These are phyloP conservation scores for Pelochelys cantorii DNA, from an alignment of 2,797 vertebrate species.

Conservation along the genomic window DNA sequence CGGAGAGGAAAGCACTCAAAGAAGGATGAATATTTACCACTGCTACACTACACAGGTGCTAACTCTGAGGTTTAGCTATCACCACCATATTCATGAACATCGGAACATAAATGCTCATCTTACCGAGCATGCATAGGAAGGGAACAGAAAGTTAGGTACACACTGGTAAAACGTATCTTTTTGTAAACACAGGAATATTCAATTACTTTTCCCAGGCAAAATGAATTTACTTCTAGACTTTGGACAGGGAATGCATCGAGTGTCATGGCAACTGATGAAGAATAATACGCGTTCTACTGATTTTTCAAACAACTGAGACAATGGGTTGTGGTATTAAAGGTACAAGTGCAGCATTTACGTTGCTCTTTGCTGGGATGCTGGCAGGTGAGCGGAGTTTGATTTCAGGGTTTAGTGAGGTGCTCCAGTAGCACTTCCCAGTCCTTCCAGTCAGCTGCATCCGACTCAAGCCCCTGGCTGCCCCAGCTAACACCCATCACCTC, in stretches of 20 bases:
- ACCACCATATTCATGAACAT: not conserved
- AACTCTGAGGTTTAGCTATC: not conserved
- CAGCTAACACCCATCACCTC: not conserved
- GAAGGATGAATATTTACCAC: not conserved
- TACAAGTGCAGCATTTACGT: rapidly evolving
- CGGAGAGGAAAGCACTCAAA: not conserved
- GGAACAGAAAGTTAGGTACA: not conserved
- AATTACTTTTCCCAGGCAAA: conserved; percentile 13
- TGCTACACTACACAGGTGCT: not conserved
- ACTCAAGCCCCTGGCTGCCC: not conserved
- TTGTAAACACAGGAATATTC: not conserved
- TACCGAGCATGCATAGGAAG: rapidly evolving
- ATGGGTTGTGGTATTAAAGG: not conserved
- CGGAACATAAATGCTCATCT: not conserved
- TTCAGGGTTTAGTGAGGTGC: not conserved
- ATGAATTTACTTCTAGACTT: not conserved
- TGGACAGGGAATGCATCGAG: not conserved
- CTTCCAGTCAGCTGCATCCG: conserved; percentile 9
- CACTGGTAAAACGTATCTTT: not conserved
- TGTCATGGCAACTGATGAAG: conserved; percentile 57
- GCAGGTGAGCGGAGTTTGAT: not conserved
- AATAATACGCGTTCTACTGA: not conserved
- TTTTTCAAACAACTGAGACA: not conserved
- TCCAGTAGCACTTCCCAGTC: not conserved
- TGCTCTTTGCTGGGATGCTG: rapidly evolving